Evolutionary conservation across 2,113 vertebrate genomes (phyloP).

Genomic region (Boulengeromyrus knoepffleri): DNA sequence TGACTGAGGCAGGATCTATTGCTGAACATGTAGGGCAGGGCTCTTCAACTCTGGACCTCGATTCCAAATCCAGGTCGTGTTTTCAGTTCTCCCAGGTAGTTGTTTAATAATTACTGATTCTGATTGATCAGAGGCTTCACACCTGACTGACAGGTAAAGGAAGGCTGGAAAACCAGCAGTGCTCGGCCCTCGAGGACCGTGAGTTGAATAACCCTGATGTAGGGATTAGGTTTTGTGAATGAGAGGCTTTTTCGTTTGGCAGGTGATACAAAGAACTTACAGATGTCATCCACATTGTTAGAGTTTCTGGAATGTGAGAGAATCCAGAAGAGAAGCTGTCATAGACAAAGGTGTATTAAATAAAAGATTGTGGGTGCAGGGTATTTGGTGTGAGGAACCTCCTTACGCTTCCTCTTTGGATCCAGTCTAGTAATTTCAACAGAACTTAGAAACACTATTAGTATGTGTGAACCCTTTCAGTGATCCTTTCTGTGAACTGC

Average conservation of each 20-base stretch:
- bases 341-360: background rate
- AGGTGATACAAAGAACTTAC: background rate
- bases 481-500: background rate
- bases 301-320: background rate
- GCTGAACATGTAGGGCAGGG: background rate
- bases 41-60: too few species aligned
- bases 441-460: background rate
- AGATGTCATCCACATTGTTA: background rate
- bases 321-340: background rate
- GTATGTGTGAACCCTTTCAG: background rate
- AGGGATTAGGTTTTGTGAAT: background rate
- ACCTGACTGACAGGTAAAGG: too few species aligned
- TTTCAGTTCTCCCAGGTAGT: too few species aligned
- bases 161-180: too few species aligned
- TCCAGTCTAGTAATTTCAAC: background rate
- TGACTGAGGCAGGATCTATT: background rate
- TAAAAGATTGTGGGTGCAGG: background rate
- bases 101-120: too few species aligned
- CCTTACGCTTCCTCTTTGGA: background rate
- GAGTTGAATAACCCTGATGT: too few species aligned
- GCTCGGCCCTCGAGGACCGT: too few species aligned
- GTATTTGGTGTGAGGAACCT: background rate
- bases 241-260: constrained; percentile 27
- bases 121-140: too few species aligned
- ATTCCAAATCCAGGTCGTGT: too few species aligned